Conservation (phyloP, 2,113 vertebrate genomes). For the Melanostigma gelatinosum region DNA sequence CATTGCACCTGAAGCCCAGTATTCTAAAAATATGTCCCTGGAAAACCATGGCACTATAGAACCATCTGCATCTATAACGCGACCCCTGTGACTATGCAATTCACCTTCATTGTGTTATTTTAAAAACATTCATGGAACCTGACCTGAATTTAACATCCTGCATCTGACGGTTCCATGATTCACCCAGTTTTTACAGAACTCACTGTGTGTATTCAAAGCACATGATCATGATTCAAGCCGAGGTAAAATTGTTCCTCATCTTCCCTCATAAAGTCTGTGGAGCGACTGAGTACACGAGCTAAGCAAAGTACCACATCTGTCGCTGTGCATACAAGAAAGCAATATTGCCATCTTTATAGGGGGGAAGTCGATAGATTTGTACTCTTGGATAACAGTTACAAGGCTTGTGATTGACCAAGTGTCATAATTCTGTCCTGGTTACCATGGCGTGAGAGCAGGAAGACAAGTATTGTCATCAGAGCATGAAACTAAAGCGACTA, state of each 20-base stretch:
- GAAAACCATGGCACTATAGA: background rate
- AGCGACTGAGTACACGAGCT: constrained; percentile 14
- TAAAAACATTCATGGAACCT: background rate
- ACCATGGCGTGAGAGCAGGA: background rate
- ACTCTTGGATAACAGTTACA: constrained; percentile 10
- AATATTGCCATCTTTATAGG: constrained; percentile 14
- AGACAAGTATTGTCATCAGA: constrained; percentile 3
- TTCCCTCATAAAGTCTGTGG: background rate
- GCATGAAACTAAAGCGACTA: background rate
- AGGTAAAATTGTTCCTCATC: constrained; percentile 20
- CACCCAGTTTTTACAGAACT: constrained; percentile 5
- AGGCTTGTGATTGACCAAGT: constrained; percentile 10
- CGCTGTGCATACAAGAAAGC: background rate
- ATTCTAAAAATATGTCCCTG: background rate
- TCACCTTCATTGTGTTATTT: background rate
- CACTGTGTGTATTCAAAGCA: constrained; percentile 6
- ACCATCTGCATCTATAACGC: constrained; percentile 5
- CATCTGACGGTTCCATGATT: constrained; percentile 33
- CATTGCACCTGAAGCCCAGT: background rate
- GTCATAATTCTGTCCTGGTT: constrained; percentile 18
- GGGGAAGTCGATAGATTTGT: background rate
- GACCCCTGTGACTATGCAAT: background rate
- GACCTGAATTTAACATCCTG: constrained; percentile 10
- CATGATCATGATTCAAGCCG: constrained; percentile 12
- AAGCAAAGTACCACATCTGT: constrained; percentile 38